A percentile compares a stretch with the other conserved stretches of the same genome.
phyloP scores from a whole-genome alignment of 2,113 vertebrate genomes.

The Siniperca chuatsi region DNA sequence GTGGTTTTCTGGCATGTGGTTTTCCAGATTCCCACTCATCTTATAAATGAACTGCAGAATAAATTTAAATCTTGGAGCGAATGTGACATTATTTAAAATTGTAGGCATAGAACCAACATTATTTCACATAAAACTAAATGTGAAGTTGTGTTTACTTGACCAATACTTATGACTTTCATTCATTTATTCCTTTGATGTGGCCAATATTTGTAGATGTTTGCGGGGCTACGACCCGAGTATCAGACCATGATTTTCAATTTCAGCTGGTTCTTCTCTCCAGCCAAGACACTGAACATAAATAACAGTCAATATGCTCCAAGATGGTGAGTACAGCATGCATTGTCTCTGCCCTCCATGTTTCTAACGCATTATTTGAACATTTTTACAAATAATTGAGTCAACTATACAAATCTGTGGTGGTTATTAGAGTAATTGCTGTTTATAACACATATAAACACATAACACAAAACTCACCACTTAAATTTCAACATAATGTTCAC shows the following conservation, averaged over 20 bases:
- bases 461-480: background rate
- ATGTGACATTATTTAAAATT: constrained; percentile 15
- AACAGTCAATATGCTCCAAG: background rate
- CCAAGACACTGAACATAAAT: constrained; percentile 3
- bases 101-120: background rate
- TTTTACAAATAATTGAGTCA: background rate
- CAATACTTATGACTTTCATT: constrained; percentile 20
- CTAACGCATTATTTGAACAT: background rate
- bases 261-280: constrained; percentile 1
- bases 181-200: constrained; percentile 26
- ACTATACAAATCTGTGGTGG: background rate
- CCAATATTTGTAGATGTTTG: constrained; percentile 26
- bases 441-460: background rate
- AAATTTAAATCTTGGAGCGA: background rate
- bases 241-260: constrained; percentile 17
- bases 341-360: background rate
- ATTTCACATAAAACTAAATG: constrained; percentile 6
- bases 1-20: constrained; percentile 31
- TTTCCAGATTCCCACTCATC: constrained; percentile 15
- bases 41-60: constrained; percentile 5
- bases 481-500: background rate
- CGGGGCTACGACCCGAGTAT: background rate
- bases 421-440: background rate
- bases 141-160: constrained; percentile 39
- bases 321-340: background rate